phyloP scores from a whole-genome alignment of 1,140 invertebrate genomes.

The Glomeris maerens region DNA sequence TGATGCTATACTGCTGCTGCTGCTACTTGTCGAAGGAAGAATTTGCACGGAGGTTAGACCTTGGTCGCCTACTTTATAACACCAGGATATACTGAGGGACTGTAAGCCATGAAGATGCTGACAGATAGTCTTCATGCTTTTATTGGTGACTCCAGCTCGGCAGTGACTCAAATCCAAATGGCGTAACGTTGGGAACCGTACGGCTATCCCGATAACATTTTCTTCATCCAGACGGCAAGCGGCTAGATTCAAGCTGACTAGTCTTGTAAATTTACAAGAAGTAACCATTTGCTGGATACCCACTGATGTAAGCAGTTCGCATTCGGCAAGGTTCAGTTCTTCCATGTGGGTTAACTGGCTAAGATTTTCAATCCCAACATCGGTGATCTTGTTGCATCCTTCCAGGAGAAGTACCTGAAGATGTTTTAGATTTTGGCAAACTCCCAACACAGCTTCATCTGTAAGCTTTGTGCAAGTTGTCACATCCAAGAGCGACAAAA shows the following conservation, averaged over 20 bases:
- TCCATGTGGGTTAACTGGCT: constrained; percentile 38
- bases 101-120: constrained; percentile 42
- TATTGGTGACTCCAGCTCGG: constrained; percentile 48
- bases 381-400: constrained; percentile 44
- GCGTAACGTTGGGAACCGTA: constrained; percentile 40
- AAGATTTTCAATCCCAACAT: constrained; percentile 40
- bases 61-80: constrained; percentile 47
- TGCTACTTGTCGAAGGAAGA: too few species aligned
- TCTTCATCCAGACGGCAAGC: constrained; percentile 44
- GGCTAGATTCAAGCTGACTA: constrained; percentile 43
- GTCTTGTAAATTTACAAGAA: constrained; percentile 15
- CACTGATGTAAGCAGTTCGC: constrained; percentile 43
- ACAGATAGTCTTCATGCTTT: constrained; percentile 39
- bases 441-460: constrained; percentile 40
- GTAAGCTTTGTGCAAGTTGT: constrained; percentile 45
- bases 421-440: constrained; percentile 40
- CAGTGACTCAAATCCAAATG: constrained; percentile 49
- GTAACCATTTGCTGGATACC: constrained; percentile 36
- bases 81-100: constrained; percentile 45
- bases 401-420: constrained; percentile 41
- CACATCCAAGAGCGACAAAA: constrained; percentile 44
- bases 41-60: too few species aligned
- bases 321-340: constrained; percentile 47
- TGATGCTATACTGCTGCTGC: too few species aligned
- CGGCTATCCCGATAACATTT: constrained; percentile 39